Evolutionary conservation across 1,140 invertebrate species (phyloP).

Genomic region (Arctopsyche grandis): DNA sequence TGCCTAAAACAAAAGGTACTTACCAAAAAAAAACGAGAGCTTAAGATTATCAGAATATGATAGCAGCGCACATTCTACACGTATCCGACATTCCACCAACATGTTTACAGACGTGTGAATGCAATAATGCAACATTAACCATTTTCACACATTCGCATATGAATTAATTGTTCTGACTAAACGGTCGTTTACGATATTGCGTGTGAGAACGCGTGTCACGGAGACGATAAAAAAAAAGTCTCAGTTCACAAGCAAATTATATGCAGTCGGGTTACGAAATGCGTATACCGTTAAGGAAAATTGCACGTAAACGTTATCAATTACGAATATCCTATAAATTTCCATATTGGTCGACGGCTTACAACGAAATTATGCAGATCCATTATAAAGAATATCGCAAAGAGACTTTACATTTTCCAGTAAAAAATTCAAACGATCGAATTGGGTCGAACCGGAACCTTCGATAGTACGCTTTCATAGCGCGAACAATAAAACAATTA

Average conservation of each 20-base stretch:
- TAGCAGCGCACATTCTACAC: too few species aligned
- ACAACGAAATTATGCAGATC: slow-evolving; percentile 2
- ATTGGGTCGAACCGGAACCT: slow-evolving; percentile 18
- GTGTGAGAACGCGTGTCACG: too few species aligned
- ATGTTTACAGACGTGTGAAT: too few species aligned
- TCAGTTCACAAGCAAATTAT: slow-evolving; percentile 1
- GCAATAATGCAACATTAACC: too few species aligned
- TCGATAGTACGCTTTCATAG: neutral
- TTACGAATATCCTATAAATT: neutral
- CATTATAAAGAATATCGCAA: neutral
- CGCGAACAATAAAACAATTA: slow-evolving; percentile 27
- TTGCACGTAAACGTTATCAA: neutral
- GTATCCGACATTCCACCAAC: too few species aligned
- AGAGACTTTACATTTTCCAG: neutral
- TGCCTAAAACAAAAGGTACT: too few species aligned
- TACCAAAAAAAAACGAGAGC: too few species aligned
- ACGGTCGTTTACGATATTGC: too few species aligned
- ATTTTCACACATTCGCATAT: neutral
- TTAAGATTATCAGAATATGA: too few species aligned
- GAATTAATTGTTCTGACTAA: neutral
- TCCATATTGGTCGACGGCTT: neutral
- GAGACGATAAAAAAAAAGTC: neutral
- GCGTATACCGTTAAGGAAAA: neutral
- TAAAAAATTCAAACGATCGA: neutral
- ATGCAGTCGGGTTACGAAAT: neutral